Base-by-base conservation (phyloP, 2,797 vertebrate species). In the Thalassophryne amazonica region DNA sequence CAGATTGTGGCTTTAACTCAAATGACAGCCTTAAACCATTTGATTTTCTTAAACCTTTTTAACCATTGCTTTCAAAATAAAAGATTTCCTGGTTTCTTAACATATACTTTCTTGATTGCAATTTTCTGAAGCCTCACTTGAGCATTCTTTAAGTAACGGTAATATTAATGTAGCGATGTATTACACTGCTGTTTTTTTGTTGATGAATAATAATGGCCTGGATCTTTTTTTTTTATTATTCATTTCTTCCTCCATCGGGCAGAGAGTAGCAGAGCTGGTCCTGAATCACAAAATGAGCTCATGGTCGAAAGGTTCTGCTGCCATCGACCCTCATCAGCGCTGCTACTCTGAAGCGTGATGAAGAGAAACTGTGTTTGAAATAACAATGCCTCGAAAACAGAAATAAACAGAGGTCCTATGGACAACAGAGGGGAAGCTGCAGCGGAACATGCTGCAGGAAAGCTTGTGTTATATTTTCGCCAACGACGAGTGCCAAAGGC, bases 1-100 rank as follows among this genome's bases (percentile, higher is more conserved):
- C 64, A 59, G 74, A 84, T 79, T 76, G 74, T 80, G 86, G 79
- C 82, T 86, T 87, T 84, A 80, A 79, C 82, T 72, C 37, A 24
- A 74, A 83, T 65, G 78, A 75, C 75, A 85, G 86, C 86, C 85
- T 88, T 87, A 88, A 88, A 80, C 79, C 64, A 68, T 75, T 64
- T 2, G 1, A 48, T 46, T 75, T 73, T 67, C 41, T 65, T 81
- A 69, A 0, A 51, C 75, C 16, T 77, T 81, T 81, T 74, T 43
- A 75, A 78, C 55, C 49, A 27, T 75, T 74, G 69, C 70, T 76
- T 80, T 81, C 53, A 72, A 63, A 69, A 60, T 57, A 7, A 29
- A 43, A 22, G 15, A 2, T 19, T 7, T 46, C 28, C 30, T 57
- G 46, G 46, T 73, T 76, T 77, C 73, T 66, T 67, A 64, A 60